A percentile compares a stretch with the other conserved stretches of the same genome.
These are phyloP conservation scores for Eupithecia exiguata DNA, from an alignment of 2,888 invertebrate genomes.

Conservation along the genomic window DNA sequence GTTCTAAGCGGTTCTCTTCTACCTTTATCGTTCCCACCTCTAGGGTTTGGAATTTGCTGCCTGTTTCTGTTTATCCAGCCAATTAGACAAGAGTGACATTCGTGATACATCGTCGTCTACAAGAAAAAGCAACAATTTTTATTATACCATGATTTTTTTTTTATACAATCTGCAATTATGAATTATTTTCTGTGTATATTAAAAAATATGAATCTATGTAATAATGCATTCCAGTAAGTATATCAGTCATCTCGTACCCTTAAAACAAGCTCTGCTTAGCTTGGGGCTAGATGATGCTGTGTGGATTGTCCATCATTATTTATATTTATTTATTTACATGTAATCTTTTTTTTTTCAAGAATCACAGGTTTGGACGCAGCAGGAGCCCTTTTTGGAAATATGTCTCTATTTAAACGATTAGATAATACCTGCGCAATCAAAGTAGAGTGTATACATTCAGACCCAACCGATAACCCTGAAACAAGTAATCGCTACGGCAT, in stretches of 20 bases:
- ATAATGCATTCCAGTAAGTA: too few relatives aligned
- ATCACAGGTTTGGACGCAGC: slow-evolving; percentile 80
- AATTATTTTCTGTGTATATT: too few relatives aligned
- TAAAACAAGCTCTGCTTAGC: too few relatives aligned
- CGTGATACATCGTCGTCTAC: too few relatives aligned
- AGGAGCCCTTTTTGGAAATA: slow-evolving; percentile 64
- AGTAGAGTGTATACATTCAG: slow-evolving; percentile 84
- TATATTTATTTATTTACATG: too few relatives aligned
- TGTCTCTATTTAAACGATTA: not conserved
- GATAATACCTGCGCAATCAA: slow-evolving; percentile 64
- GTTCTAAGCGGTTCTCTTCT: not conserved
- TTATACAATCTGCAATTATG: too few relatives aligned
- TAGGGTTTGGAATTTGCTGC: not conserved
- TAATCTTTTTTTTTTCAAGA: slow-evolving; percentile 50
- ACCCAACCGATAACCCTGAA: slow-evolving; percentile 59
- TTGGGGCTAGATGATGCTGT: too few relatives aligned
- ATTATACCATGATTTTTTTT: too few relatives aligned
- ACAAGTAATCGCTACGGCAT: slow-evolving; percentile 24
- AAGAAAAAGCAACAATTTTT: too few relatives aligned
- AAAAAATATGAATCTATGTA: too few relatives aligned
- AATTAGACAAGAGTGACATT: not conserved
- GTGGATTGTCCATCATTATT: too few relatives aligned
- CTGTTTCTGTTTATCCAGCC: not conserved
- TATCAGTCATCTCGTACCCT: too few relatives aligned
- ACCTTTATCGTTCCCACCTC: not conserved